phyloP scores from a whole-genome alignment of 2,797 vertebrate genomes.

The Neopelma chrysocephalum region DNA sequence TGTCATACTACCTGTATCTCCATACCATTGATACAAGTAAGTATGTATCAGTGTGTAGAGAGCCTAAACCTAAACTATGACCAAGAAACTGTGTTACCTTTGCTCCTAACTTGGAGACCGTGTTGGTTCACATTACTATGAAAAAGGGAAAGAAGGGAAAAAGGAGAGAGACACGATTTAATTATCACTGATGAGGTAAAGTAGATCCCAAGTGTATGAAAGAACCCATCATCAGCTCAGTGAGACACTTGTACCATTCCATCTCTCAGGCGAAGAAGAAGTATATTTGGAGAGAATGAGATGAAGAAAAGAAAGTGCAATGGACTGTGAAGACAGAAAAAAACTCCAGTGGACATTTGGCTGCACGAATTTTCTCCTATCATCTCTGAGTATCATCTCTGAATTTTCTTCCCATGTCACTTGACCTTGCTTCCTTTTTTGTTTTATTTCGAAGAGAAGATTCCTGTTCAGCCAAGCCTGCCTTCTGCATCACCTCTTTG shows the following conservation, averaged over 20 bases:
- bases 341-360: background rate
- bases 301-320: background rate
- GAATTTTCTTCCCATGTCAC: background rate
- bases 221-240: background rate
- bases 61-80: background rate
- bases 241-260: background rate
- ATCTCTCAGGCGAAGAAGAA: background rate
- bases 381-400: too few species aligned
- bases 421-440: background rate
- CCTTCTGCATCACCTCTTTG: background rate
- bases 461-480: background rate
- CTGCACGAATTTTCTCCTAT: background rate
- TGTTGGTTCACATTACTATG: background rate
- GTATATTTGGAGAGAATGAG: background rate
- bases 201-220: background rate
- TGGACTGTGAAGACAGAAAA: background rate
- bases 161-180: background rate
- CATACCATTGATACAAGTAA: background rate
- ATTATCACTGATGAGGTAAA: background rate
- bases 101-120: background rate
- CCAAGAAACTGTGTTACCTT: background rate
- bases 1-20: background rate
- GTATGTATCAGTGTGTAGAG: background rate
- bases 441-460: background rate
- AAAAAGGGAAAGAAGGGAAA: background rate